Conservation (phyloP, 92 coral and sea anemone species). For the Porites lobata region DNA sequence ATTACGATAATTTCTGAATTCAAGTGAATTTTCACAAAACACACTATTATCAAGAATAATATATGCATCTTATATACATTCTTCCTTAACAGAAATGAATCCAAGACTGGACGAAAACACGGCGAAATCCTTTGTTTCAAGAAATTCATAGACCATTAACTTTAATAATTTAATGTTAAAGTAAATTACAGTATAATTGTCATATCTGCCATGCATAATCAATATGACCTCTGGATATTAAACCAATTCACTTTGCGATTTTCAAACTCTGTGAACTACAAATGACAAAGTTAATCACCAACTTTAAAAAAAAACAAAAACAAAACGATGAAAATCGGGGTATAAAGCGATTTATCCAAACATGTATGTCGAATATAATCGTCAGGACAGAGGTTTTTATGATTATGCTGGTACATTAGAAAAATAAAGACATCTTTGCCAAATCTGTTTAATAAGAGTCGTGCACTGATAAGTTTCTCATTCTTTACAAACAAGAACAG, state of each 20-base stretch:
- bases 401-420: neutral
- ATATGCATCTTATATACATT: neutral
- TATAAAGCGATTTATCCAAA: too few species aligned
- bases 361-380: too few species aligned
- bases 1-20: neutral
- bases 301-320: neutral
- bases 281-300: neutral
- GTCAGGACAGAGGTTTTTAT: neutral
- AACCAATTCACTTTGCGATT: neutral
- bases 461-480: neutral
- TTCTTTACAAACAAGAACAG: neutral
- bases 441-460: neutral
- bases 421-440: neutral
- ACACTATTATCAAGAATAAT: neutral
- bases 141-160: neutral
- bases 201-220: slow-evolving; percentile 1
- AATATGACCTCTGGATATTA: neutral
- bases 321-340: neutral
- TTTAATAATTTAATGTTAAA: neutral
- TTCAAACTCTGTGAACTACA: too few species aligned
- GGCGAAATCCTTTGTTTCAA: slow-evolving; percentile 29
- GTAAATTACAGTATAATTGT: neutral
- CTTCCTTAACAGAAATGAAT: slow-evolving; percentile 19
- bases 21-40: neutral
- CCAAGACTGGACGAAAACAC: slow-evolving; percentile 44